These are phyloP conservation scores for Zosterops borbonicus DNA, from an alignment of 2,113 vertebrate species.

Conservation along the genomic window DNA sequence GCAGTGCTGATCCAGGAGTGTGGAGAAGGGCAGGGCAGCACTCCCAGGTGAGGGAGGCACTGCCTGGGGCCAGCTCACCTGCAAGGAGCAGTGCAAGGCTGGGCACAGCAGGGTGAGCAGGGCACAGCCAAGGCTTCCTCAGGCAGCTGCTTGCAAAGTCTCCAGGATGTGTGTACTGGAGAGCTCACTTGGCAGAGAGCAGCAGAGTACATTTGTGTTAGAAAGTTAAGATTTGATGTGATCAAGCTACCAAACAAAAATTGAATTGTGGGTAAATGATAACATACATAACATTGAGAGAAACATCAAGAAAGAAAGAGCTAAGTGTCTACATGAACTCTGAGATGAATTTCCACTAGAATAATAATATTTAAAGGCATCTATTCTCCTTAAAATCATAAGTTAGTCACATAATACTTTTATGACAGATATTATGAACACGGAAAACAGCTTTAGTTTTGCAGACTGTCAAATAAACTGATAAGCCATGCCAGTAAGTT, in stretches of 20 bases:
- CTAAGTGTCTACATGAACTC: background rate
- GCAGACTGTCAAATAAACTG: background rate
- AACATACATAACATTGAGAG: background rate
- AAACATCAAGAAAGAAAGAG: background rate
- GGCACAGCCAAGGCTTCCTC: background rate
- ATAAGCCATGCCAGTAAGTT: constrained; percentile 13
- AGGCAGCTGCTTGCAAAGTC: background rate
- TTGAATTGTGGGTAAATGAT: background rate
- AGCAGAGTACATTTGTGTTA: background rate
- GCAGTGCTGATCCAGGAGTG: background rate
- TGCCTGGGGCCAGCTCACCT: background rate
- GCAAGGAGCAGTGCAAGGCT: rapidly evolving
- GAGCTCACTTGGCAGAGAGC: background rate
- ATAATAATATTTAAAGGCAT: background rate
- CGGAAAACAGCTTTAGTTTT: constrained; percentile 25
- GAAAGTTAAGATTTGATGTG: background rate
- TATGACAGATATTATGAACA: background rate
- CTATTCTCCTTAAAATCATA: constrained; percentile 5
- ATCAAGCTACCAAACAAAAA: background rate
- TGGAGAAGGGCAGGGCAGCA: background rate
- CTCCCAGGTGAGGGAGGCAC: background rate
- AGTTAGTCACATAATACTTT: constrained; percentile 27
- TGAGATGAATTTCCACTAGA: background rate
- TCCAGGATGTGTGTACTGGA: rapidly evolving
- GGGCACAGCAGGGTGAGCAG: no score